Conservation (phyloP, 2,797 vertebrate genomes). For the Cuniculus paca region DNA sequence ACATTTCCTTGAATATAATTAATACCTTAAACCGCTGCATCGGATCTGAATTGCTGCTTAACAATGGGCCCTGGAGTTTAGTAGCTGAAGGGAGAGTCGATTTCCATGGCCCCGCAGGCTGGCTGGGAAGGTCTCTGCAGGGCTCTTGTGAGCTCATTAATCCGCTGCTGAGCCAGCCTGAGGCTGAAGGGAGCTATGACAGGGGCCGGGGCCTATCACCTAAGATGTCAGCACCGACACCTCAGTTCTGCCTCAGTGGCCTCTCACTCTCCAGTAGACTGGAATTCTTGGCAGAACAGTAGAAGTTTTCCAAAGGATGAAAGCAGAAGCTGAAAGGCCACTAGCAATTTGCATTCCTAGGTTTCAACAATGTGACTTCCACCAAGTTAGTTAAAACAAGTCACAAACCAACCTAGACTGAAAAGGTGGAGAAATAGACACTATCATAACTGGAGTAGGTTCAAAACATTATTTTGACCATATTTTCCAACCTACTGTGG, state of each 20-base stretch:
- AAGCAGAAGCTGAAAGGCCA: neutral
- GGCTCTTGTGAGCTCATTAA: neutral
- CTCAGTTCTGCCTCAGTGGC: neutral
- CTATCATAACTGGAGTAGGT: neutral
- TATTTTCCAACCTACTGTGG: neutral
- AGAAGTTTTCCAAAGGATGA: neutral
- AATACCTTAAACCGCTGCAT: neutral
- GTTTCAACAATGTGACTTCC: neutral
- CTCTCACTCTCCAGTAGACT: neutral
- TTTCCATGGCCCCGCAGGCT: neutral
- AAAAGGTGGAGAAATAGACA: neutral
- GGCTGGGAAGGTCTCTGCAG: neutral
- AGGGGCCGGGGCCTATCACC: neutral
- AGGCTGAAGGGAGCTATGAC: neutral
- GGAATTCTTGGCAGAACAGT: neutral
- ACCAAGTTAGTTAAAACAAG: neutral
- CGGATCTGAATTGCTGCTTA: neutral
- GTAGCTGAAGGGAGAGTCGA: neutral
- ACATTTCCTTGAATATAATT: slow-evolving; percentile 10
- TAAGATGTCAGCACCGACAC: neutral
- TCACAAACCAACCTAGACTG: neutral
- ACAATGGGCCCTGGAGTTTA: neutral
- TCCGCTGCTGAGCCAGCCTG: neutral
- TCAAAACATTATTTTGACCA: neutral
- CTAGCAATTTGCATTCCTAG: neutral